Evolutionary conservation across 2,888 invertebrate genomes (phyloP), one percentile per base, ranked within the genome.

Genomic region (Cephus rjabovi): DNA sequence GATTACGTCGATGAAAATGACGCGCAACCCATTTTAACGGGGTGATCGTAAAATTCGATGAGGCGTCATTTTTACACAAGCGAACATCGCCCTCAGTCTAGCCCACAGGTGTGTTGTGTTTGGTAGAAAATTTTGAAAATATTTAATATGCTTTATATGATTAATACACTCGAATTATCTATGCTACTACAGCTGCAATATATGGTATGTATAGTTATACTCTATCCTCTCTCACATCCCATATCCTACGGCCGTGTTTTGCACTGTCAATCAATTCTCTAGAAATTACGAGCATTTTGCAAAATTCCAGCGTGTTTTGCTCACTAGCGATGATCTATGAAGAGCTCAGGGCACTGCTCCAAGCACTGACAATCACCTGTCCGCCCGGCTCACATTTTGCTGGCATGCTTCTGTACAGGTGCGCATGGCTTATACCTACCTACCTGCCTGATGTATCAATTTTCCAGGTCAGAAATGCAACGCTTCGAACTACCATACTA

Each of bases 361-460:
- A 77, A 80, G 89, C 87, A 88, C 90, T 90, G 90, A 90, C 91
- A 90, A 87, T 90, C 90, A 90, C 89, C 89, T 90, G 90, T 90
- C 90, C 84, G 82, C 79, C 85, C 83, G 73, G 40, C 40, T 73
- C 15, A 69, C 73, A 40, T 73, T 15, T 23, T 31, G 23, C 34
- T 34, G 31, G 74, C 30, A 75, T 69, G 34, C 35, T 56, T n/a
- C 30, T 75, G 35, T 73, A 75, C 76, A 80, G 79, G 80, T 82
- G 82, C 81, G 80, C 56, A 56, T 56, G 9, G 56, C 23, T 56
- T 56, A 56, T 23, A 75, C 69, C 77, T 76, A 34, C 75, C 73
- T 79, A 78, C 78, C 34, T 81, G 79, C 79, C 84, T 86, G 87
- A 88, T 87, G 84, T 86, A 87, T 88, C 86, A 86, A 86, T 86